Conservation (phyloP, 1,140 invertebrate genomes). For the Gonatopus flavifemur region DNA sequence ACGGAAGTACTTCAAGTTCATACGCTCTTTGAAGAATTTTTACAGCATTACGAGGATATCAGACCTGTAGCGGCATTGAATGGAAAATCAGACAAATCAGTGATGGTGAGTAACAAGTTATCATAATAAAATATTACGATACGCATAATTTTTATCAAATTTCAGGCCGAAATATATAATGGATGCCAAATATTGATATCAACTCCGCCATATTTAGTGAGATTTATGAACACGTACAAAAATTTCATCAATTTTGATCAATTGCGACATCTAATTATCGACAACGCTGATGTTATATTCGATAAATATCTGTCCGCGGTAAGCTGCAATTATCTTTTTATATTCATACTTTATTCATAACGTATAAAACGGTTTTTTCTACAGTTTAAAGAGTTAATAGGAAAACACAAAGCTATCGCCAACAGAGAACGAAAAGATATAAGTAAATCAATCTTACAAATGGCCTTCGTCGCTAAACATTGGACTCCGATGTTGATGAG, state of each 20-base stretch:
- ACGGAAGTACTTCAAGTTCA: slow-evolving; percentile 34
- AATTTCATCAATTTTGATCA: slow-evolving; percentile 37
- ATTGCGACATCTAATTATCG: slow-evolving; percentile 45
- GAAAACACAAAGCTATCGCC: slow-evolving; percentile 31
- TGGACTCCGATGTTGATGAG: slow-evolving; percentile 39
- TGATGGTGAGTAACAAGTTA: slow-evolving; percentile 34
- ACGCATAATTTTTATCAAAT: slow-evolving; percentile 13
- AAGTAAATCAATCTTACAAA: slow-evolving; percentile 34
- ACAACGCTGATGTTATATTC: slow-evolving; percentile 48
- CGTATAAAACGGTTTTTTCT: slow-evolving; percentile 8
- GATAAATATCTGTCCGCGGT: slow-evolving; percentile 43
- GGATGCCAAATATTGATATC: slow-evolving; percentile 54
- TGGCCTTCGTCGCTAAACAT: slow-evolving; percentile 35
- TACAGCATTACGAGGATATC: slow-evolving; percentile 23
- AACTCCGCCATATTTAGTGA: slow-evolving; percentile 43
- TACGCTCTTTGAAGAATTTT: slow-evolving; percentile 27
- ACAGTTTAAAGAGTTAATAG: slow-evolving; percentile 35
- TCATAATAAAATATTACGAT: slow-evolving; percentile 14
- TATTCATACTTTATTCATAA: neutral
- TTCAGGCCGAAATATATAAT: slow-evolving; percentile 42
- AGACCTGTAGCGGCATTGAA: slow-evolving; percentile 40
- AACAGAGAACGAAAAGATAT: slow-evolving; percentile 27
- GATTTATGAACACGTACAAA: slow-evolving; percentile 34
- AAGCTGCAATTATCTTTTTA: slow-evolving; percentile 6
- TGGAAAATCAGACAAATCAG: slow-evolving; percentile 35